Base-by-base conservation (phyloP, 1,140 invertebrate genomes). In the Hermetia illucens region DNA sequence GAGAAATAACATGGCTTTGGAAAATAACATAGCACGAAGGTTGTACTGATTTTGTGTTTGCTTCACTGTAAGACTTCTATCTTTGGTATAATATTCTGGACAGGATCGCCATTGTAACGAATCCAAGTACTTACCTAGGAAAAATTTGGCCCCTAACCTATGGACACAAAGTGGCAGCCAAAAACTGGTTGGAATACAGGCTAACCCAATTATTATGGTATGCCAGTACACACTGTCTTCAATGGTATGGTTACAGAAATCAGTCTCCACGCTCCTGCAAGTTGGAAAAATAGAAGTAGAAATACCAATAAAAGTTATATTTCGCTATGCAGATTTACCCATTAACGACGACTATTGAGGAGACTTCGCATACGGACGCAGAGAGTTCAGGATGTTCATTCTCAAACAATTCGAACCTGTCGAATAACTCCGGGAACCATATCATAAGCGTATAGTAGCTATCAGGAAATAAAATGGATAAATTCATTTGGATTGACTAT, bases 401-500 rank as follows among this genome's bases (percentile, higher is more conserved):
- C 46, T 80, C 77, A 51, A 74, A 82, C 34, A 75, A 70, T 46
- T 81, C 76, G 51, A 80, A 82, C 41, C 79, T 72, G 54, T 74
- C 69, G 60, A 82, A 84, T 45, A 85, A 61, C 53, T 84, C 80
- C 6, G 82, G 82, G 57, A 85, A 84, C 82, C 82, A 85, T 41
- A 84, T 73, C 79, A 84, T 83, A 3, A 84, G 61, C 2, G 80
- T 83, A 54, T 84, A 84, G 53, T 84, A 84, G 48, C 81, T 84
- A 53, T 21, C 6, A 15, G 9, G 5, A 20, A 36, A 20, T 37
- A 21, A 21, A 37, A 25, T 25, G 13, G 25, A n/a, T n/a, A n/a
- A n/a, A n/a, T n/a, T n/a, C n/a, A n/a, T n/a, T n/a, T n/a, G n/a
- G n/a, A n/a, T n/a, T n/a, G n/a, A n/a, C n/a, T n/a, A n/a, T n/a